These are phyloP conservation scores for Miniopterus natalensis DNA, from an alignment of 2,113 vertebrate species.

Conservation along the genomic window DNA sequence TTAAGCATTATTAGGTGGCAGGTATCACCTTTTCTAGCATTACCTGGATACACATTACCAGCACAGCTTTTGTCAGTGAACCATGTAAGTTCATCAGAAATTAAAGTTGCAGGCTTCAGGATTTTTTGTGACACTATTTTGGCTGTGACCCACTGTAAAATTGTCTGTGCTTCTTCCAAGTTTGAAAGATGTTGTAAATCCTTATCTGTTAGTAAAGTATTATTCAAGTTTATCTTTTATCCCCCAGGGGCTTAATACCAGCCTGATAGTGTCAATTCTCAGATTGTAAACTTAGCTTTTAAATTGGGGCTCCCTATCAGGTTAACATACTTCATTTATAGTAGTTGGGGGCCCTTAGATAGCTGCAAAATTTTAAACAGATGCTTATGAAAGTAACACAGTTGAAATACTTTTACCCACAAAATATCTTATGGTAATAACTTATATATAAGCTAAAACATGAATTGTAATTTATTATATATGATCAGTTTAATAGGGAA, in stretches of 20 bases:
- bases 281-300: slow-evolving; percentile 45
- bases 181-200: slow-evolving; percentile 52
- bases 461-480: neutral
- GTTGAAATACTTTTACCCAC: neutral
- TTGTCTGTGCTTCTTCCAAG: neutral
- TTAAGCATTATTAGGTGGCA: neutral
- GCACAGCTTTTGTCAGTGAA: slow-evolving; percentile 8
- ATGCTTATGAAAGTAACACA: neutral
- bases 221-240: slow-evolving; percentile 2
- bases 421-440: slow-evolving; percentile 11
- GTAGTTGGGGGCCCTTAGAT: neutral
- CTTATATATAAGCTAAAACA: neutral
- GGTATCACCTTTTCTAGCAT: neutral
- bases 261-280: neutral
- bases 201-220: slow-evolving; percentile 30
- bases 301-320: neutral
- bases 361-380: slow-evolving; percentile 28
- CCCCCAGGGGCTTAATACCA: neutral
- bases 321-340: slow-evolving; percentile 43
- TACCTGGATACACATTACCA: neutral
- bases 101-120: neutral
- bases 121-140: neutral
- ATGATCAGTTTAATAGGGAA: neutral
- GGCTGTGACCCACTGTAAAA: neutral
- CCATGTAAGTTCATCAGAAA: neutral